Evolutionary conservation across 1,140 invertebrate genomes (phyloP).

Genomic region (Phymastichus coffea): DNA sequence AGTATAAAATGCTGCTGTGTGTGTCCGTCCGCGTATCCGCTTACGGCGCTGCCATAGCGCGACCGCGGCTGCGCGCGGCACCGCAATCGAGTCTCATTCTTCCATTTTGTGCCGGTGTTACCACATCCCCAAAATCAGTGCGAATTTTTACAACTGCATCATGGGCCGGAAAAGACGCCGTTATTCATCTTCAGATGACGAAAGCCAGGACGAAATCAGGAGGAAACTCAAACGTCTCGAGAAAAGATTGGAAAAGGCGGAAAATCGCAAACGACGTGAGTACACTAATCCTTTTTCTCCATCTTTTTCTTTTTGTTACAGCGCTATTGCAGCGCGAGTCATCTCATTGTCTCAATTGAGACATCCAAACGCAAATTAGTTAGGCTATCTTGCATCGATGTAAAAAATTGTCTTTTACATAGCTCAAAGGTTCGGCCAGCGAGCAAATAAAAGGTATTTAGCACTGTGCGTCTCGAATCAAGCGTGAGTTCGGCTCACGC

Average conservation of each 20-base stretch:
- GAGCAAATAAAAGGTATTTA: too few relatives aligned
- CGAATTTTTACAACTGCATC: not conserved
- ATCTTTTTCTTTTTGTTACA: not conserved
- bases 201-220: too few relatives aligned
- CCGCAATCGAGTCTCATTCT: not conserved
- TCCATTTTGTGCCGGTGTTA: not conserved
- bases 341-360: not conserved
- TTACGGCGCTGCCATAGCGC: too few relatives aligned
- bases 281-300: not conserved
- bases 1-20: not conserved
- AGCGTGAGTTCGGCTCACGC: too few relatives aligned
- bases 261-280: not conserved
- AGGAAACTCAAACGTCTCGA: too few relatives aligned
- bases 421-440: too few relatives aligned
- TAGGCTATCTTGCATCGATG: not conserved
- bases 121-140: not conserved
- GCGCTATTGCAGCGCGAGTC: not conserved
- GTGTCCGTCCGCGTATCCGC: not conserved
- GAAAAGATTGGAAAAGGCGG: too few relatives aligned
- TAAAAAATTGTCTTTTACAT: not conserved
- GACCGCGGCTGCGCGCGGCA: too few relatives aligned
- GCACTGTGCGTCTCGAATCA: too few relatives aligned
- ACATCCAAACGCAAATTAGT: not conserved
- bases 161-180: not conserved
- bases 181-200: not conserved